Base-by-base conservation (phyloP, 2,888 invertebrate species). In the Antheraea assamensis region DNA sequence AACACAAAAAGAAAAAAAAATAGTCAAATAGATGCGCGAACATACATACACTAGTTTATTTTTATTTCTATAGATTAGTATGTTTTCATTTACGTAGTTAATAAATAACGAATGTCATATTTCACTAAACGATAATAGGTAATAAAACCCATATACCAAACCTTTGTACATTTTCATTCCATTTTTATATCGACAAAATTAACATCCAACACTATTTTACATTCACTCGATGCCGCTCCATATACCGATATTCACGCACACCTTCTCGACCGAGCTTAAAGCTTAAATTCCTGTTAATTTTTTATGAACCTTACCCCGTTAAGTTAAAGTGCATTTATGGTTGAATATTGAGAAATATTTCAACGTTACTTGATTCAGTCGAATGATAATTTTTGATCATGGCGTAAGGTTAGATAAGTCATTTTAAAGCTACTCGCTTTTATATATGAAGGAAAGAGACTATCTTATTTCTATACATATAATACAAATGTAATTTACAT, bases 321-420 rank as follows among this genome's bases (percentile, higher is more conserved):
- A 35, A 10, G 7, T n/a, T 35, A 35, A 35, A 2, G 21, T n/a
- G 13, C 13, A 68, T 21, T 35, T 35, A 15, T 3, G 21, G 35
- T n/a, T 68, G 35, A 24, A 27, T 21, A 10, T 68, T 35, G 8
- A n/a, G 35, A 31, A 68, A 10, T 68, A 68, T 68, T 35, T 68
- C 8, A 68, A 19, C 35, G 68, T 35, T 35, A 68, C 35, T 68
- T 35, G 68, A 68, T 68, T 68, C 68, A n/a, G 68, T 31, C 4
- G 66, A 19, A 31, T 30, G 66, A 68, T 68, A 68, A 68, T 68
- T 68, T 68, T 35, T 64, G 68, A 68, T 68, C 68, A 35, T 68
- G 35, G 31, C 24, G 68, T 68, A 68, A 68, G 68, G 61, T 35
- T 35, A 68, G 68, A 68, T 68, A 68, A 68, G 68, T 68, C 61